These are phyloP conservation scores for Notolepis coatsorum DNA, from an alignment of 2,797 vertebrate species.

Conservation along the genomic window DNA sequence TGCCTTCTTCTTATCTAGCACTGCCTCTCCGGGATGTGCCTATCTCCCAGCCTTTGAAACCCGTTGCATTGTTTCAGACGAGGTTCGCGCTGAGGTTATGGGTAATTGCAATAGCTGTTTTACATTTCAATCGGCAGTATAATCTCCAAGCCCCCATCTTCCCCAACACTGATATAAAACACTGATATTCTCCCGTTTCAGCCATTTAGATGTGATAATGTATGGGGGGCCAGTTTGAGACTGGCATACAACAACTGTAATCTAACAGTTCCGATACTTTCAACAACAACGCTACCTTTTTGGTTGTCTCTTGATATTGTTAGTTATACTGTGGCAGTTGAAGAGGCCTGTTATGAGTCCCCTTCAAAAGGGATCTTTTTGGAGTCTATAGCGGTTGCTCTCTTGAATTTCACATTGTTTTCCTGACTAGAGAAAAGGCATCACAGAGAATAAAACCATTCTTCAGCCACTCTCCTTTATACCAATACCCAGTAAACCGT, in stretches of 20 bases:
- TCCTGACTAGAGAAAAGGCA: constrained; percentile 37
- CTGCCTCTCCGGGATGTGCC: constrained; percentile 65
- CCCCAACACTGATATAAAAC: constrained; percentile 64
- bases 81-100: constrained; percentile 78
- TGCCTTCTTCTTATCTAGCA: constrained; percentile 68
- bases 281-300: constrained; percentile 16
- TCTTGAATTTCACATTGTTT: constrained; percentile 44
- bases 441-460: constrained; percentile 36
- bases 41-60: constrained; percentile 76
- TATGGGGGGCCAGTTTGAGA: constrained; percentile 35
- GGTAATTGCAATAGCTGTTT: constrained; percentile 79
- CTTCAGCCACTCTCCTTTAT: not conserved
- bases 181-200: constrained; percentile 68
- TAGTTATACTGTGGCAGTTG: not conserved
- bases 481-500: not conserved
- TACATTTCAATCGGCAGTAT: constrained; percentile 78
- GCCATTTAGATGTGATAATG: constrained; percentile 67
- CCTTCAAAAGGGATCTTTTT: constrained; percentile 11
- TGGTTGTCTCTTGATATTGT: constrained; percentile 11
- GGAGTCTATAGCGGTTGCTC: constrained; percentile 26
- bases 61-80: constrained; percentile 73
- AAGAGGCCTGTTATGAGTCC: not conserved
- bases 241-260: constrained; percentile 20
- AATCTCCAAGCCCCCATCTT: constrained; percentile 71
- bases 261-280: constrained; percentile 15